Evolutionary conservation across 2,113 vertebrate species (phyloP), one percentile per base, ranked within the genome.

Genomic region (Apistogramma diplotaenia): DNA sequence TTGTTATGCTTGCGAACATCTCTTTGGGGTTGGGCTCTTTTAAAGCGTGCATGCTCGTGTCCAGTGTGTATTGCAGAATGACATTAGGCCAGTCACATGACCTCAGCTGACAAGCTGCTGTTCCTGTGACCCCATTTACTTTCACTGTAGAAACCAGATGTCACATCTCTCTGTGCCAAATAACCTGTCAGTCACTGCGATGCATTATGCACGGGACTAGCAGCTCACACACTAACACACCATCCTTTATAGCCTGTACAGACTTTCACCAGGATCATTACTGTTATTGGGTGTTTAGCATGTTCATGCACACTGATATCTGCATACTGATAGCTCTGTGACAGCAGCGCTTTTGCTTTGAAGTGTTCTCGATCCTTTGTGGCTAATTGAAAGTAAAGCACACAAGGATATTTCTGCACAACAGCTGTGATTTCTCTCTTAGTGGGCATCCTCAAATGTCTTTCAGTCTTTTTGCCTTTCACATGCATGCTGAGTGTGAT

Each of bases 81-180:
- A 91, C 89, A 93, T 91, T 81, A 87, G 76, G 87, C 81, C 81
- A 58, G 84, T 93, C 93, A 93, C 88, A 58, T 93, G 91, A 84
- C 85, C 89, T 89, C 85, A 81, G 84, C 89, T 91, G 90, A 80
- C 91, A 88, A 90, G 89, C 92, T 92, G 89, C 90, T 94, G 88
- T 90, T 83, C 79, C 82, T n/a, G 55, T 93, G 92, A 94, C 90
- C 91, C 82, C 90, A 83, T 94, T 93, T 92, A 85, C 86, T 87
- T 91, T 94, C 82, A 89, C 85, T 81, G 89, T 88, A 84, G 76
- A 90, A 93, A 89, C 87, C 91, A 94, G 92, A 93, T 92, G 93
- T 90, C 91, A 84, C 15, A 6, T 89, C 56, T 86, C 61, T 56
- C 70, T 67, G 70, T 89, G 90, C 92, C 91, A 92, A 89, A 89